phyloP scores from a whole-genome alignment of 1,140 invertebrate species.

The Drosophila nikananu region DNA sequence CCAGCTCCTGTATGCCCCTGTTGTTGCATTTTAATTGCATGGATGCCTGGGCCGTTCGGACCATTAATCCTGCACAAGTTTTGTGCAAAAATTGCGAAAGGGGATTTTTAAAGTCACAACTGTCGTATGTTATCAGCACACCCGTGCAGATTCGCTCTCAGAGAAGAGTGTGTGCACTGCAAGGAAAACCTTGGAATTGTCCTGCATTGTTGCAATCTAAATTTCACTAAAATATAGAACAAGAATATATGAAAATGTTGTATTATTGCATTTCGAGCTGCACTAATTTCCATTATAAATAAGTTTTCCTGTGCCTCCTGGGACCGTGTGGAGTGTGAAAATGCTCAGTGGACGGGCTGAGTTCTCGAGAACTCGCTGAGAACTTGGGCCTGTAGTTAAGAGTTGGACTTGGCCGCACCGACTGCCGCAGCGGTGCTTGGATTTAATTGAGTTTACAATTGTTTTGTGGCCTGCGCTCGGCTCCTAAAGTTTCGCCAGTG shows the following conservation, averaged over 20 bases:
- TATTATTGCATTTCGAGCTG: not conserved
- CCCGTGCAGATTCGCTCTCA: slow-evolving; percentile 28
- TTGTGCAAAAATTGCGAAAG: slow-evolving; percentile 76
- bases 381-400: slow-evolving; percentile 62
- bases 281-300: not conserved
- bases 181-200: slow-evolving; percentile 1
- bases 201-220: not conserved
- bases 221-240: not conserved
- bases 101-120: slow-evolving; percentile 83
- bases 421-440: slow-evolving; percentile 70
- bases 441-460: slow-evolving; percentile 84
- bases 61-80: slow-evolving; percentile 82
- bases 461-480: slow-evolving; percentile 60
- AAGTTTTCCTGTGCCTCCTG: not conserved
- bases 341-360: not conserved
- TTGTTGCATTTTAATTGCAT: slow-evolving; percentile 82
- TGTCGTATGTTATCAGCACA: slow-evolving; percentile 80
- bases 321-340: not conserved
- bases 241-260: not conserved
- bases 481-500: slow-evolving; percentile 51
- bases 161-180: slow-evolving; percentile 6
- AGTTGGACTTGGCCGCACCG: slow-evolving; percentile 21
- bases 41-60: slow-evolving; percentile 71
- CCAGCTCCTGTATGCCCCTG: slow-evolving; percentile 36
- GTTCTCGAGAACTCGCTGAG: slow-evolving; percentile 15